phyloP scores from a whole-genome alignment of 2,888 invertebrate species.

The Melipona beecheii region DNA sequence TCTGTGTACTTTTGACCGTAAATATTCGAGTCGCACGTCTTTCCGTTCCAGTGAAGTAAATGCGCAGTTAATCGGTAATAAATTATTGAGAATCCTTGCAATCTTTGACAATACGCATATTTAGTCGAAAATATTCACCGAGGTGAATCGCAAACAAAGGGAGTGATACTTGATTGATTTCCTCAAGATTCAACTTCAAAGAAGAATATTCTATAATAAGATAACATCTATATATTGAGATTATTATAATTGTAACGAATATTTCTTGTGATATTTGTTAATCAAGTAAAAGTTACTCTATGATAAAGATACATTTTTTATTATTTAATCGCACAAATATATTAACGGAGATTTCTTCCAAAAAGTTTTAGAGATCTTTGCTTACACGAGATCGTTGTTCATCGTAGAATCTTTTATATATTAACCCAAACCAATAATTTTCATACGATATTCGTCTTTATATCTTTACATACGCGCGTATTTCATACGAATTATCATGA shows the following conservation, averaged over 20 bases:
- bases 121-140: constrained; percentile 30
- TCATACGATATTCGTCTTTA: background rate
- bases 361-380: background rate
- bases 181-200: background rate
- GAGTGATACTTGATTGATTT: background rate
- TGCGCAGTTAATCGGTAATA: constrained; percentile 7
- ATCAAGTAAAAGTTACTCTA: background rate
- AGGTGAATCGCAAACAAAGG: constrained; percentile 10
- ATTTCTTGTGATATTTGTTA: background rate
- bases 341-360: too few relatives aligned
- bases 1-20: constrained; percentile 33
- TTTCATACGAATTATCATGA: background rate
- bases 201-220: background rate
- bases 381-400: background rate
- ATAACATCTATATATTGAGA: background rate
- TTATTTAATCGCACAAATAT: background rate
- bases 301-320: background rate
- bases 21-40: constrained; percentile 8
- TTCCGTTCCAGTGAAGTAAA: constrained; percentile 7
- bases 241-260: background rate
- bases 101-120: constrained; percentile 25
- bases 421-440: background rate
- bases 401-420: background rate
- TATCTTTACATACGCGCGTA: background rate
- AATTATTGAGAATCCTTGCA: constrained; percentile 26